Base-by-base conservation (phyloP, 2,888 invertebrate genomes). In the Eupithecia insigniata region DNA sequence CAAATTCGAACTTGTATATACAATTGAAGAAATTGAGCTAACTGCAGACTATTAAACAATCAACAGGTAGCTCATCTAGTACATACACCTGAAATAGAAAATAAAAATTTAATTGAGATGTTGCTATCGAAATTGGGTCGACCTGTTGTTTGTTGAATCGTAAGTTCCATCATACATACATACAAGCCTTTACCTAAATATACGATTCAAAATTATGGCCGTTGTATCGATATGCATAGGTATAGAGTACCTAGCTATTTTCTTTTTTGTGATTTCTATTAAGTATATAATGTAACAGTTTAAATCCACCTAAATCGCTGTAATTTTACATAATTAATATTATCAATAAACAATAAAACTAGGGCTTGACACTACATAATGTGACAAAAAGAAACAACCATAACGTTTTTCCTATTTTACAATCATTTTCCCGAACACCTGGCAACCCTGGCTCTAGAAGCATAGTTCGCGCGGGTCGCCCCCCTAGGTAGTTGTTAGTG, bases 381-480 rank as follows among this genome's bases (percentile, higher is more conserved):
- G 30, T 16, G 16, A 30, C 18, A 60, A 16, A 60, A 60, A 16
- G 34, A 39, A 46, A 46, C n/a, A 51, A 66, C 30, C 22, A 32
- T 32, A 43, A 46, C 34, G 22, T 55, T 18, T 8, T 28, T 67
- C 51, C 18, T 43, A 39, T 39, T 39, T 1, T 39, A 5, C 16
- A 16, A 22, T n/a, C 7, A 8, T 46, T 26, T 26, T 55, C 1
- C 28, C 2, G 8, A 28, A 60, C 14, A 64, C 1, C 30, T 58
- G 79, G 16, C 86, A 86, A 16, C 86, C 86, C 86, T 86, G 75
- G 26, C 75, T 73, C 76, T 81, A 82, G 80, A 80, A 82, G 77
- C 81, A 87, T 88, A 89, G 89, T 89, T 88, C 82, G 81, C 79
- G 79, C 84, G 84, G 84, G 84, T 81, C 73, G 74, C 81, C 83